Evolutionary conservation across 2,113 vertebrate species (phyloP), one percentile per base, ranked within the genome.

Genomic region (Trochalopteron elliotii): DNA sequence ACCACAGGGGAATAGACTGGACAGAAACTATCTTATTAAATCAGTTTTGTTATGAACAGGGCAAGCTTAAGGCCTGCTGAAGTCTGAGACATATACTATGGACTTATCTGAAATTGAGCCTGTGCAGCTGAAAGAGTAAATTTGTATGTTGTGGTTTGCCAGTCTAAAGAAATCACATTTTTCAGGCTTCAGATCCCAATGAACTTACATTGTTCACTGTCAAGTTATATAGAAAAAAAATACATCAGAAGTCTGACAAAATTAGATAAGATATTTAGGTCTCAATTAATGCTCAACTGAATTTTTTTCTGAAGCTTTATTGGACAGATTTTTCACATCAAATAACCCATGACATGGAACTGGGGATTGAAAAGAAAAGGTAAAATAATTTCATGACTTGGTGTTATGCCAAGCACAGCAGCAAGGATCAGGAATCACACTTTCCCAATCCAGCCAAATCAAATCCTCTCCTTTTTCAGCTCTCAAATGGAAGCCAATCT

Each of bases 61-160:
- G 65, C 0, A 2, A 88, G 49, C 24, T 12, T 0, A 0, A 79
- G 30, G 39, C 49, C 20, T 64, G 49, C 11, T 44, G 33, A 72
- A 82, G 65, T 23, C 52, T 3, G 1, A 87, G 11, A 71, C 10
- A 7, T 42, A 15, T 0, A 1, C 25, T 37, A 7, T 13, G 9
- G 12, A 50, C 10, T 55, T 75, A n/a, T 0, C 33, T 64, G 33
- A 83, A 87, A 80, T 0, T 30, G 37, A 76, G 31, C 7, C 57
- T 87, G 28, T 10, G 20, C 7, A 61, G 37, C 31, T 59, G 35
- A 45, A 83, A 82, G 17, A 59, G 10, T 16, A 8, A 17, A 42
- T 60, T 2, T 56, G 12, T 56, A 75, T 39, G 60, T 8, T 45
- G 13, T 18, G 9, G 21, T 47, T 70, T 61, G 72, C 15, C 24